Evolutionary conservation across 2,113 vertebrate genomes (phyloP).

Genomic region (Symphodus melops): DNA sequence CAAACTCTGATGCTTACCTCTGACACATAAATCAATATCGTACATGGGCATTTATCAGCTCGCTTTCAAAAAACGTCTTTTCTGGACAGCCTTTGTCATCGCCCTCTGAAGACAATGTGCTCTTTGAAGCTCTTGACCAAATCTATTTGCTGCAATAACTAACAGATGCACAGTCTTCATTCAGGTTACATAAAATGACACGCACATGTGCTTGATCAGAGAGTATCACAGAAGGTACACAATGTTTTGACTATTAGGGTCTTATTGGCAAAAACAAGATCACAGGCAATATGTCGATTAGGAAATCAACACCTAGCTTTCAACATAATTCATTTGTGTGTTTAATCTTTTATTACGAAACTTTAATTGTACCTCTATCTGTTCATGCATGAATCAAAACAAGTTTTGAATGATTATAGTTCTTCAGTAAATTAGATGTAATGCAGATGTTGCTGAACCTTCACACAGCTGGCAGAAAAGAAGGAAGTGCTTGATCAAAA

Average conservation of each 20-base stretch:
- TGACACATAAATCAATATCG: constrained; percentile 66
- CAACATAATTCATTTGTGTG: not conserved
- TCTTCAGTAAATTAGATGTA: not conserved
- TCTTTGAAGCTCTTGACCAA: constrained; percentile 49
- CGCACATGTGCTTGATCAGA: not conserved
- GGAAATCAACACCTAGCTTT: not conserved
- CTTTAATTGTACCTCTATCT: not conserved
- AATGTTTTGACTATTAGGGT: not conserved
- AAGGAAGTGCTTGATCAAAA: constrained; percentile 20
- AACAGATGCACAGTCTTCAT: constrained; percentile 1
- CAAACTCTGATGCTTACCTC: constrained; percentile 53
- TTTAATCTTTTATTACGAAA: not conserved
- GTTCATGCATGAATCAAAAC: not conserved
- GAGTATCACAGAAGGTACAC: not conserved
- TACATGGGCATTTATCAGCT: constrained; percentile 59
- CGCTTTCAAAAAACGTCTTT: constrained; percentile 59
- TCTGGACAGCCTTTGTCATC: constrained; percentile 32
- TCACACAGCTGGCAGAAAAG: constrained; percentile 20
- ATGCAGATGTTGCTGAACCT: constrained; percentile 3
- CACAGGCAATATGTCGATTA: not conserved
- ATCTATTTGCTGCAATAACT: constrained; percentile 16
- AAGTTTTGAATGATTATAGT: not conserved
- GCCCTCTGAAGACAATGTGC: constrained; percentile 39
- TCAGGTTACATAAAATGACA: not conserved
- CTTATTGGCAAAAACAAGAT: constrained; percentile 1